Evolutionary conservation across 2,888 invertebrate species (phyloP), one percentile per base, ranked within the genome.

Genomic region (Xanthorhoe spadicearia): DNA sequence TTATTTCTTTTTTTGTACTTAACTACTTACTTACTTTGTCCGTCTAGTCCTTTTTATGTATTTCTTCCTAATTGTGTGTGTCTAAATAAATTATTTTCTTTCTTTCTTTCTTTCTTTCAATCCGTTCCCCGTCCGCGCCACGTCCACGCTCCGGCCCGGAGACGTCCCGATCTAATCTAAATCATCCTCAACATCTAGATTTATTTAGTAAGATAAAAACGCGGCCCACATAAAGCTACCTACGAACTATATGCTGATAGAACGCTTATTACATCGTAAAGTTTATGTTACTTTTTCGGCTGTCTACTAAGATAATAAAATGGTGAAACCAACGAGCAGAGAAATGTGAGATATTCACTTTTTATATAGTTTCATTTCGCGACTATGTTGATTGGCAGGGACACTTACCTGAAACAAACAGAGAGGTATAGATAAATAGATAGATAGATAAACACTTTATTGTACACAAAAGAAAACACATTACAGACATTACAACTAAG

Each of bases 201-300:
- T 13, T 3, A 43, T 43, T 13, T 13, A 43, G 13, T 43, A 13
- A 38, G 19, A 59, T 56, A 58, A 49, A n/a, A 18, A 35, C 32
- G 19, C 17, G 49, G 58, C 58, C 19, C 38, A 18, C 18, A 35
- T 51, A 50, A 51, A 59, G 50, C 52, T 52, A 48, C 10, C 32
- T 23, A 43, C 35, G 18, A 50, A 28, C 49, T 28, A 58, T 50
- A 59, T 18, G 50, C 58, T 50, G 35, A 50, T n/a, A 38, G 35
- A 59, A 19, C 58, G 58, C 17, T 59, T 50, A 58, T 35, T 58
- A 56, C 56, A 59, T 50, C 58, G 50, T 59, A 59, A 59, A 51
- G n/a, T 59, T 59, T 49, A 58, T 58, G 50, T 51, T 59, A 59
- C 35, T 59, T 59, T 59, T 59, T 59, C 48, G 50, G 50, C 50